Percentiles rank a stretch among this genome's conserved stretches.
phyloP scores from a whole-genome alignment of 2,113 vertebrate genomes.

The Anoura caudifer region DNA sequence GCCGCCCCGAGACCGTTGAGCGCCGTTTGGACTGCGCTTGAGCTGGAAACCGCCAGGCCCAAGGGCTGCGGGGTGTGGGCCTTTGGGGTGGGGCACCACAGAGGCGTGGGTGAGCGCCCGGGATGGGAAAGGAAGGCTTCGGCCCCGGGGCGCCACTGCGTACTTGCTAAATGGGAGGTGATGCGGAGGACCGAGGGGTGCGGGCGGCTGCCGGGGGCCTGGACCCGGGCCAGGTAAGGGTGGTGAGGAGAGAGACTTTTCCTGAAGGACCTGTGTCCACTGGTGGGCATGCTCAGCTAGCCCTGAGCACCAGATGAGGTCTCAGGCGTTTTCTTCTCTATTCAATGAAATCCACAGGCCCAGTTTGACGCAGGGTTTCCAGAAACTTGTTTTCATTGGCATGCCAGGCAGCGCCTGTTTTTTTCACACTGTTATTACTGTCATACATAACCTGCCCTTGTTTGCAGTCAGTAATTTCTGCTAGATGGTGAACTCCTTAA shows the following conservation, averaged over 20 bases:
- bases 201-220: background rate
- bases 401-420: background rate
- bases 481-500: background rate
- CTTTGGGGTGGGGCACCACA: background rate
- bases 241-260: background rate
- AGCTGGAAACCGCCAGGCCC: background rate
- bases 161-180: background rate
- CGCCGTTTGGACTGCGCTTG: background rate
- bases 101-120: background rate
- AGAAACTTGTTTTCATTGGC: conserved; percentile 51
- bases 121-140: background rate
- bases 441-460: background rate
- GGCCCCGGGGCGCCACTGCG: background rate
- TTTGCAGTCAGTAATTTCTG: background rate
- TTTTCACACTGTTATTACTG: background rate
- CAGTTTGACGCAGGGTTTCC: background rate
- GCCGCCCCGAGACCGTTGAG: background rate
- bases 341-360: background rate
- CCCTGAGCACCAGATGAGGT: background rate
- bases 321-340: background rate
- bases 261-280: background rate
- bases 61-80: background rate
- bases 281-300: background rate
- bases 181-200: background rate
- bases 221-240: background rate